Evolutionary conservation across 2,113 vertebrate genomes (phyloP), one percentile per base, ranked within the genome.

Genomic region (Sus scrofa): DNA sequence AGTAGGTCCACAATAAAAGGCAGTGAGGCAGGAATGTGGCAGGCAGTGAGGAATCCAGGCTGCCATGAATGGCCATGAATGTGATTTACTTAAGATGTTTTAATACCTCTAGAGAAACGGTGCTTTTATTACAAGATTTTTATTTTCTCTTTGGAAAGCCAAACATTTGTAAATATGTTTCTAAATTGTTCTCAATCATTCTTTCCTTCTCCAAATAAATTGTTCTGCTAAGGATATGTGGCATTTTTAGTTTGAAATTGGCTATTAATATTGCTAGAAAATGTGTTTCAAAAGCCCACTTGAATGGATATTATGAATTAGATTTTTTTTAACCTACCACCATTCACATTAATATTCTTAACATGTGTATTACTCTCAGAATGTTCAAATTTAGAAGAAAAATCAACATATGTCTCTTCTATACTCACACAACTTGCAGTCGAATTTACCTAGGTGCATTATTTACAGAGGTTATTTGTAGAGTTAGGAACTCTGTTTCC

Each of bases 381-480:
- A 84, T 95, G 50, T 63, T 92, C 71, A 90, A 39, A 92, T 63
- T 20, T 18, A 91, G 77, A 91, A 68, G 30, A 89, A 94, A 94
- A 93, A 90, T 90, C 7, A 24, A 63, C 90, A 16, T 63, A 18
- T 65, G 13, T 30, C 50, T 91, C 50, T 74, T 81, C n/a, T 63
- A 63, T 11, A 88, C 16, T 91, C 19, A 39, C 1, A 58, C 24
- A 71, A 68, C 16, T 34, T 73, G 15, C 27, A 93, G 82, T 22
- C 95, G 74, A 91, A 93, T 96, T 91, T 94, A 91, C 56, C 50
- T 68, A 32, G 44, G 39, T 89, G 67, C 30, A 85, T 93, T 91
- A 77, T 96, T 96, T 93, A 81, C 16, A 18, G 44, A 91, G 18
- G 44, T 70, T 78, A 74, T 95, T 96, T 75, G 10, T 60, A 63